Base-by-base conservation (phyloP, 92 coral and sea anemone species). In the Palythoa grandiflora region DNA sequence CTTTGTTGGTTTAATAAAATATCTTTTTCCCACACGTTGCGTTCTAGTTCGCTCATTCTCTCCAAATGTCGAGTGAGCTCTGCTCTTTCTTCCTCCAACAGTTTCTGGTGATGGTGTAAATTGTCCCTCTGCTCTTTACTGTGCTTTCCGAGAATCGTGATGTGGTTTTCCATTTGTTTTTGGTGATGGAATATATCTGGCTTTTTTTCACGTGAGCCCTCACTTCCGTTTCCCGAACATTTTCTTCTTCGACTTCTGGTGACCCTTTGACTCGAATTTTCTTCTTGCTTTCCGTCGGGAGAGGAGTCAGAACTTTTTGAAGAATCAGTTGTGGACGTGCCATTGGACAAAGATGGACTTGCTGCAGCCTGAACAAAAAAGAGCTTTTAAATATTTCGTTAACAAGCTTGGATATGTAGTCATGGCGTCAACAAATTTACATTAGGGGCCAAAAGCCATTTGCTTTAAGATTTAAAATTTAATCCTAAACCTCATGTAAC, bases 71-170 rank as follows among this genome's bases (percentile, higher is more conserved):
- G 93, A 65, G 47, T 87, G 28, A 91, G 71, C 44, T 93, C 93
- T 1, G 90, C 91, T 84, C 98, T 85, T 57, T 95, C 98, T 51
- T 91, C 84, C 55, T 92, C 76, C 66, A 95, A 89, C 36, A 93
- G 80, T 73, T 92, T 95, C 86, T 95, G 96, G 57, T 94, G 98
- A 75, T 93, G 98, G 44, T 94, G 93, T 28, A 95, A 84, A 74
- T 91, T 88, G 28, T 93, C 88, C 20, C 98, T 81, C 70, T 95
- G 98, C 70, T 95, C 93, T 68, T 91, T 94, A 84, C 98, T 95
- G 90, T 95, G 98, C 73, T 93, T 91, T 17, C 94, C 98, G 4
- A 95, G 96, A 66, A 93, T 36, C 5, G 90, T 83, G 75, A 95
- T 95, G 71, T 95, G 98, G 37, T 92, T 88, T 77, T 95, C 96